A percentile compares a stretch with the other conserved stretches of the same genome.
Evolutionary conservation across 1,140 invertebrate genomes (phyloP).

Genomic region (Ylistrum balloti): DNA sequence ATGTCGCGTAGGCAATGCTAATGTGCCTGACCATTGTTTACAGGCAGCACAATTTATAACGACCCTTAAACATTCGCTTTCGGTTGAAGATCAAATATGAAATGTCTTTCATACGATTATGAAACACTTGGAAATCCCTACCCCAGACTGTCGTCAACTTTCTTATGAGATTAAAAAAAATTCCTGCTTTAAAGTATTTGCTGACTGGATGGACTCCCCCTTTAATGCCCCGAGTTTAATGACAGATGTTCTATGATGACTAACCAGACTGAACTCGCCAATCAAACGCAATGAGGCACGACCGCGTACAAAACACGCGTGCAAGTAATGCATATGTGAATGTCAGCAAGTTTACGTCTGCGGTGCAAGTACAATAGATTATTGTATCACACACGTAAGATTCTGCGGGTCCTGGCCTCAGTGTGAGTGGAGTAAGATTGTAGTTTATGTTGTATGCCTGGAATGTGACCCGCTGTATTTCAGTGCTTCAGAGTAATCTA

Average conservation of each 20-base stretch:
- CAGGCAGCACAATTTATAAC: not conserved
- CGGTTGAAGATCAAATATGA: not conserved
- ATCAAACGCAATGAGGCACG: not conserved
- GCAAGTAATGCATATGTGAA: not conserved
- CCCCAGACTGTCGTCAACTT: not conserved
- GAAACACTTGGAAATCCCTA: not conserved
- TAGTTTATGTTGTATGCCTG: not conserved
- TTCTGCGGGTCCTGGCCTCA: not conserved
- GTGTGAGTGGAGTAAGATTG: not conserved
- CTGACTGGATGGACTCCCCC: not conserved
- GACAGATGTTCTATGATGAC: constrained; percentile 17
- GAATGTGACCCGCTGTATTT: not conserved
- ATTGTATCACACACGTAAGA: too few species aligned
- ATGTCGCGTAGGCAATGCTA: not conserved
- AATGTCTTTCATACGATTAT: not conserved
- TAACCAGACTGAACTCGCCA: not conserved
- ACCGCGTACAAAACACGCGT: not conserved
- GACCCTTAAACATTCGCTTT: not conserved
- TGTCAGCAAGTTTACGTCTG: not conserved
- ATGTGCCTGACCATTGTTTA: not conserved
- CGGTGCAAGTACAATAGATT: not conserved
- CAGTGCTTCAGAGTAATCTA: not conserved
- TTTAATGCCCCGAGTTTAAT: not conserved
- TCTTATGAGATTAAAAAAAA: not conserved
- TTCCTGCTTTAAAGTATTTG: not conserved